Evolutionary conservation across 2,888 invertebrate species (phyloP).

Genomic region (Cryptus armator): DNA sequence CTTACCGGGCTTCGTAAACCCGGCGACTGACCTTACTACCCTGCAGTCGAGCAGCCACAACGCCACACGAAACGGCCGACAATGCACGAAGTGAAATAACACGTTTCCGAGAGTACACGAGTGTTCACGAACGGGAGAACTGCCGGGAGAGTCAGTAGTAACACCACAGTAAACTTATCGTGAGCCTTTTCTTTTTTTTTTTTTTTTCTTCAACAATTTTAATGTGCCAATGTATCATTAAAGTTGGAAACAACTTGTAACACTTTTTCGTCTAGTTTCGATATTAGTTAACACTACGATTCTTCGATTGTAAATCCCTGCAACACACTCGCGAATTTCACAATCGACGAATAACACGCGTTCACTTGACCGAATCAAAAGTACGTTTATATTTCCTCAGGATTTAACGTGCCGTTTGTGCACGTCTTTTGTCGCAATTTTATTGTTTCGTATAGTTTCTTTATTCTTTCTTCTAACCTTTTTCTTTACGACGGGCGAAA

Average conservation of each 20-base stretch:
- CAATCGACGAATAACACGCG: conserved; percentile 15
- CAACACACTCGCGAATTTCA: conserved; percentile 21
- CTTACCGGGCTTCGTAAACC: conserved; percentile 35
- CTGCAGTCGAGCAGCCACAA: conserved; percentile 64
- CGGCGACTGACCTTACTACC: conserved; percentile 36
- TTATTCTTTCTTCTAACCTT: background rate
- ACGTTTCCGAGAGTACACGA: conserved; percentile 60
- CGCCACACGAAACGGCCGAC: conserved; percentile 70
- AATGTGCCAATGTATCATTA: background rate
- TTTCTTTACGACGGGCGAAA: conserved; percentile 1
- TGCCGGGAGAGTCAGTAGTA: conserved; percentile 4
- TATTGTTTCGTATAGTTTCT: background rate
- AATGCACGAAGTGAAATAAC: conserved; percentile 52
- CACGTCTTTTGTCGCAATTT: background rate
- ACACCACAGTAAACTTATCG: conserved; percentile 3
- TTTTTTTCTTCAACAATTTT: conserved; percentile 15
- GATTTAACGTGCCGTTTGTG: background rate
- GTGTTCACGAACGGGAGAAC: conserved; percentile 21
- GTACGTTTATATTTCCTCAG: background rate
- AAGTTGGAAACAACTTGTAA: too few relatives aligned
- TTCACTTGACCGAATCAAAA: conserved; percentile 12
- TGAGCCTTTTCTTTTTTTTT: conserved; percentile 13
- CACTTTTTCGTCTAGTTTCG: background rate
- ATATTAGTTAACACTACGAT: background rate
- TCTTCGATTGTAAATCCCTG: conserved; percentile 7